These are phyloP conservation scores for Channa argus DNA, from an alignment of 2,113 vertebrate species.

Conservation along the genomic window DNA sequence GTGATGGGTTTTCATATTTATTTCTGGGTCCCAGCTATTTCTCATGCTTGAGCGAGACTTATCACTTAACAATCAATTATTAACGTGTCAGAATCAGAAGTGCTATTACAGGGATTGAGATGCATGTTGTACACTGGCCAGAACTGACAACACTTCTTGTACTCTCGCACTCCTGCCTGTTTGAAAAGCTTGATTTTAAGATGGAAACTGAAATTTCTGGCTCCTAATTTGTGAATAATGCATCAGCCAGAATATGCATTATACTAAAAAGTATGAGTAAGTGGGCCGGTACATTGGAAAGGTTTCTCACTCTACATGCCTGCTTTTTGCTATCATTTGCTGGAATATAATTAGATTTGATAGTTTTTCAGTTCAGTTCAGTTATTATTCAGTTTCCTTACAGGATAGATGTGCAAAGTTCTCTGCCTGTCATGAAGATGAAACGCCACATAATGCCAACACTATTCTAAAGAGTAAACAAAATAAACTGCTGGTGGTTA, in stretches of 20 bases:
- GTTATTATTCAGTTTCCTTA: conserved; percentile 26
- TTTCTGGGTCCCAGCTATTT: conserved; percentile 76
- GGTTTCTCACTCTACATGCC: conserved; percentile 56
- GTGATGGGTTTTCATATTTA: conserved; percentile 81
- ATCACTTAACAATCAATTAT: conserved; percentile 87
- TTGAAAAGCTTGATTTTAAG: conserved; percentile 61
- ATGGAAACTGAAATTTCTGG: conserved; percentile 64
- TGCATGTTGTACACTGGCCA: conserved; percentile 75
- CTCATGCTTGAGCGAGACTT: conserved; percentile 81
- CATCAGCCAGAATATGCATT: conserved; percentile 69
- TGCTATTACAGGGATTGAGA: conserved; percentile 79
- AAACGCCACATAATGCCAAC: conserved; percentile 37
- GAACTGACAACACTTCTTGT: conserved; percentile 82
- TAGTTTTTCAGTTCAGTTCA: conserved; percentile 12
- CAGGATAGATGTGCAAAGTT: conserved; percentile 39
- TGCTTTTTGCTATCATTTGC: conserved; percentile 58
- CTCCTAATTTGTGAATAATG: conserved; percentile 81
- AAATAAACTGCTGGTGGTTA: conserved; percentile 27
- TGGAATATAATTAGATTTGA: conserved; percentile 41
- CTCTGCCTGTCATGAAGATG: conserved; percentile 37
- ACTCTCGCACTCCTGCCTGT: conserved; percentile 59
- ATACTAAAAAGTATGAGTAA: conserved; percentile 66
- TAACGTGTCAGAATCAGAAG: conserved; percentile 83
- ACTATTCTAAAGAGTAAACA: conserved; percentile 43
- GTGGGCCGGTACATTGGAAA: conserved; percentile 68